A percentile compares a stretch with the other conserved stretches of the same genome.
phyloP scores from a whole-genome alignment of 2,888 invertebrate genomes.

The Ormyrus pomaceus region DNA sequence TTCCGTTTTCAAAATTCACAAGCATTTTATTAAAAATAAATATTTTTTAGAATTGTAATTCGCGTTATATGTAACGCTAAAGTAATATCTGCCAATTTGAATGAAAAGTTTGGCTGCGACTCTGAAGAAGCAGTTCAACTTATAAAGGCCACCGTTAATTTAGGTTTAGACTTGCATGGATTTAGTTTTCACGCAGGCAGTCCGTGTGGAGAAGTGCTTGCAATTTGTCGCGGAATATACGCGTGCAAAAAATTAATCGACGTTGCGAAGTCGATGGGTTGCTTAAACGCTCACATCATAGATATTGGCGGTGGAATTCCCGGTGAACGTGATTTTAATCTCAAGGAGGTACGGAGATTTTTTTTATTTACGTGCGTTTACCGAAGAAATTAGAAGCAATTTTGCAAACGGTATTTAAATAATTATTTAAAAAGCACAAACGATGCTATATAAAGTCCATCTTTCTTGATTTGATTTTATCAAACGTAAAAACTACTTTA shows the following conservation, averaged over 20 bases:
- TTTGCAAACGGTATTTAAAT: too few relatives aligned
- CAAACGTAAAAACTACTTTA: too few relatives aligned
- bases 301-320: constrained; percentile 82
- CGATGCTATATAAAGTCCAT: too few relatives aligned
- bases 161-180: constrained; percentile 68
- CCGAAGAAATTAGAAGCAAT: too few relatives aligned
- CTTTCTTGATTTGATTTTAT: too few relatives aligned
- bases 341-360: constrained; percentile 73
- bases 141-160: constrained; percentile 63
- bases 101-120: constrained; percentile 71
- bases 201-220: constrained; percentile 73
- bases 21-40: not conserved
- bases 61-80: constrained; percentile 68
- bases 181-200: constrained; percentile 73
- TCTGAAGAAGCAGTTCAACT: constrained; percentile 65
- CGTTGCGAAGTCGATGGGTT: constrained; percentile 76
- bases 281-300: constrained; percentile 76
- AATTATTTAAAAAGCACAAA: too few relatives aligned
- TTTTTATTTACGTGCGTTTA: too few relatives aligned
- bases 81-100: constrained; percentile 58
- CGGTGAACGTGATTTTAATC: constrained; percentile 74
- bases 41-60: constrained; percentile 65
- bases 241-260: constrained; percentile 77
- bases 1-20: not conserved
- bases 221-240: constrained; percentile 77